These are phyloP conservation scores for Crocodylus rhombifer DNA, from an alignment of 2,797 vertebrate genomes.

Conservation along the genomic window DNA sequence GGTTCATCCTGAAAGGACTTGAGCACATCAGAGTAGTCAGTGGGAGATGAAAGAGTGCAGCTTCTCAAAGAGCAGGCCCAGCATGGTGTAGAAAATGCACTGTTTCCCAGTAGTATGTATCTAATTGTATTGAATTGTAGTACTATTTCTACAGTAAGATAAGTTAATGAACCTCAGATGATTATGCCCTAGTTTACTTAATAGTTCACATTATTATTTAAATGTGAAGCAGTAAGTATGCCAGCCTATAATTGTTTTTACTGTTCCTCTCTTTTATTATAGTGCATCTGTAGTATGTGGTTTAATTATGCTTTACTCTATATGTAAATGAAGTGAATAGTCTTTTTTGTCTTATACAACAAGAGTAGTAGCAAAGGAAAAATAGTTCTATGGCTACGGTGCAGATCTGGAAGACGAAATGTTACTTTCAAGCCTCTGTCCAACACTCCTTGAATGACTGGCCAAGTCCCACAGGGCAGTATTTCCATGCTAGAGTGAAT, in stretches of 20 bases:
- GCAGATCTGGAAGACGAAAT: background rate
- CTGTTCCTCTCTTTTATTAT: constrained; percentile 71
- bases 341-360: background rate
- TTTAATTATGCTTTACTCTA: constrained; percentile 73
- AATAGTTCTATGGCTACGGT: background rate
- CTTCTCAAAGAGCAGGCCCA: constrained; percentile 19
- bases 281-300: constrained; percentile 57
- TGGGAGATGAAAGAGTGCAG: constrained; percentile 39
- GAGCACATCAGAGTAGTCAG: background rate
- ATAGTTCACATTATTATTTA: constrained; percentile 80
- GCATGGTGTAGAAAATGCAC: constrained; percentile 21
- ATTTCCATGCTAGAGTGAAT: background rate
- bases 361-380: background rate
- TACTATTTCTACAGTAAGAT: constrained; percentile 67
- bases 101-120: constrained; percentile 29
- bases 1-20: background rate
- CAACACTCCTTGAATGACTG: background rate
- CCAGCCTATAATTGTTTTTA: constrained; percentile 71
- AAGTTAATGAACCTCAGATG: constrained; percentile 77
- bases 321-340: constrained; percentile 63
- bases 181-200: constrained; percentile 78
- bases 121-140: constrained; percentile 74
- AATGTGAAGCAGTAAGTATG: constrained; percentile 73
- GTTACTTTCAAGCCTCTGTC: background rate
- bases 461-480: background rate